Evolutionary conservation across 1,140 invertebrate genomes (phyloP).

Genomic region (Telenomus remus): DNA sequence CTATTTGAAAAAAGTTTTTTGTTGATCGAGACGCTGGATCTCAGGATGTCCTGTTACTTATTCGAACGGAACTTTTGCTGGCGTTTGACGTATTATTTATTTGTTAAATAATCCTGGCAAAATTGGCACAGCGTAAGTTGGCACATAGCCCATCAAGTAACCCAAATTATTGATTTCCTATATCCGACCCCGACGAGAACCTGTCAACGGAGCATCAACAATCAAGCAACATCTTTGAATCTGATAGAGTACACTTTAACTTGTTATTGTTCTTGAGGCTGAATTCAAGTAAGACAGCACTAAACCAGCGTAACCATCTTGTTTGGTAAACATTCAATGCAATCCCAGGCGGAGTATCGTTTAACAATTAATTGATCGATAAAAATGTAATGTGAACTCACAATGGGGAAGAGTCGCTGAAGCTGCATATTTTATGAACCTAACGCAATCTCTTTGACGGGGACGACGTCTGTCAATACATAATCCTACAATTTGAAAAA

Average conservation of each 20-base stretch:
- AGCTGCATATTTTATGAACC: too few species aligned
- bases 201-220: slow-evolving; percentile 33
- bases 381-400: too few species aligned
- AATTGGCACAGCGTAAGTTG: slow-evolving; percentile 41
- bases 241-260: slow-evolving; percentile 17
- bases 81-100: not conserved
- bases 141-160: slow-evolving; percentile 50
- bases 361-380: too few species aligned
- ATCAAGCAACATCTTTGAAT: slow-evolving; percentile 41
- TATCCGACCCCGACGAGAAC: slow-evolving; percentile 27
- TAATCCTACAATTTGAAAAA: too few species aligned
- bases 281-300: not conserved
- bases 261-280: slow-evolving; percentile 16
- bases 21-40: too few species aligned
- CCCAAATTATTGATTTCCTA: slow-evolving; percentile 55
- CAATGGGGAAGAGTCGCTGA: too few species aligned
- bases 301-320: not conserved
- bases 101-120: slow-evolving; percentile 24
- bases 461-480: too few species aligned
- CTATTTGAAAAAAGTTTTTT: too few species aligned
- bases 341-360: not conserved
- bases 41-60: too few species aligned
- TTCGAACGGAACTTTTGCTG: too few species aligned
- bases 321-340: slow-evolving; percentile 5
- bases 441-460: too few species aligned